A percentile compares a stretch with the other conserved stretches of the same genome.
Evolutionary conservation across 2,113 vertebrate species (phyloP).

Genomic region (Nansenia antarctica): DNA sequence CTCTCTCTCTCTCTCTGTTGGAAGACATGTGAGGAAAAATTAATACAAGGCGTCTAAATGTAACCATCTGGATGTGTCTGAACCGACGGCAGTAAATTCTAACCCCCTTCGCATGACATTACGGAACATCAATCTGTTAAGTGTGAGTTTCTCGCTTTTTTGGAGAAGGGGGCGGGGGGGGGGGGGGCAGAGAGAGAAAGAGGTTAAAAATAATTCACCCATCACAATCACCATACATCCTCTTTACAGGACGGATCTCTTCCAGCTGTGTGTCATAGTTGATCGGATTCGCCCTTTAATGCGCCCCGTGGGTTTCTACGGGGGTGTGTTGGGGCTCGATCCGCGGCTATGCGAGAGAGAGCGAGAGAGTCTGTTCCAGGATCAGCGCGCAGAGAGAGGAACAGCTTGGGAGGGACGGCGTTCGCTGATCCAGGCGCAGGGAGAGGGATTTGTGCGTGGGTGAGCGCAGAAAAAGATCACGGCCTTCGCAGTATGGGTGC

Average conservation of each 20-base stretch:
- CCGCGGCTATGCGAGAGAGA: not conserved
- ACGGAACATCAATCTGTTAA: slow-evolving; percentile 17
- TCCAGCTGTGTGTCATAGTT: too few species aligned
- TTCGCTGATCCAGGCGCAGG: not conserved
- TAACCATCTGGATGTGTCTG: slow-evolving; percentile 34
- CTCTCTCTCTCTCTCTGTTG: not conserved
- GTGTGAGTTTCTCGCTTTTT: slow-evolving; percentile 8
- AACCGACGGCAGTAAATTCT: slow-evolving; percentile 12
- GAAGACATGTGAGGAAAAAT: not conserved
- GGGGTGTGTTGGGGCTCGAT: not conserved
- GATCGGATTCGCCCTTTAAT: not conserved
- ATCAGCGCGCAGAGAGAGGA: not conserved
- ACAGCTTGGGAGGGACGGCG: not conserved
- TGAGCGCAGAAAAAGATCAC: not conserved
- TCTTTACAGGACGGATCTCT: too few species aligned
- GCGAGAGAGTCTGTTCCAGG: not conserved
- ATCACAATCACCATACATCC: too few species aligned
- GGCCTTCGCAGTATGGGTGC: not conserved
- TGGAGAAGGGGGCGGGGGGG: not conserved
- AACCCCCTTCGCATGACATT: not conserved
- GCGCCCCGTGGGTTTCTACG: not conserved
- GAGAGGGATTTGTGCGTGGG: not conserved
- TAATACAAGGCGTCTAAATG: slow-evolving; percentile 29
- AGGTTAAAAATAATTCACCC: too few species aligned
- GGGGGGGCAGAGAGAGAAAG: not conserved